phyloP scores from a whole-genome alignment of 2,113 vertebrate genomes.

The Antechinus flavipes region DNA sequence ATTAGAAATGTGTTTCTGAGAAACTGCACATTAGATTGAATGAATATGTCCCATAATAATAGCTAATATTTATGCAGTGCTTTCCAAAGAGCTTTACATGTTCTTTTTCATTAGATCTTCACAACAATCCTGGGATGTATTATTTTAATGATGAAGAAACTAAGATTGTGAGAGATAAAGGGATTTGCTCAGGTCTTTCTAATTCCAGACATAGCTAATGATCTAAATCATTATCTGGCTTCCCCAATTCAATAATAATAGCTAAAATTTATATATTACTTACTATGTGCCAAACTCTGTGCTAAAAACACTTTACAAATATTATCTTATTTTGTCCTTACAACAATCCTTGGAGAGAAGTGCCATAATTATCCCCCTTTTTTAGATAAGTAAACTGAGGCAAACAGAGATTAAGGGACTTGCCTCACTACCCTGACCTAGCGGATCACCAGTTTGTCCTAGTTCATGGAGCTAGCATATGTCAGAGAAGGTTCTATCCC shows the following conservation, averaged over 20 bases:
- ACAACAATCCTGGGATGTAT: background rate
- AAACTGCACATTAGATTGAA: background rate
- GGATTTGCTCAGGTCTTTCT: background rate
- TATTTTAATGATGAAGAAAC: background rate
- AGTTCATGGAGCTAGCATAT: background rate
- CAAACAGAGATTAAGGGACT: background rate
- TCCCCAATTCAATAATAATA: background rate
- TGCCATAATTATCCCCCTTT: background rate
- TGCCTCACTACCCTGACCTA: background rate
- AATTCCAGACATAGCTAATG: background rate
- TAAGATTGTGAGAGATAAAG: background rate
- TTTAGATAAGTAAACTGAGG: background rate
- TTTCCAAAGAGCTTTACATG: background rate
- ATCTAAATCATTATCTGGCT: background rate
- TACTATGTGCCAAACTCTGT: background rate
- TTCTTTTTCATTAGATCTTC: background rate
- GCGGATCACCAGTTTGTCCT: background rate
- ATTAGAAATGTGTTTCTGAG: background rate
- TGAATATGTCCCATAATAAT: background rate
- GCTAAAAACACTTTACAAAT: background rate
- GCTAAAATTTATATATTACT: background rate
- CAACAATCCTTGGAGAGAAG: background rate
- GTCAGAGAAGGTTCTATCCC: background rate
- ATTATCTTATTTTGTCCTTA: background rate
- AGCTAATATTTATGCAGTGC: background rate